Conservation (phyloP, 2,113 vertebrate genomes). For the Coptodon bakossiorum region DNA sequence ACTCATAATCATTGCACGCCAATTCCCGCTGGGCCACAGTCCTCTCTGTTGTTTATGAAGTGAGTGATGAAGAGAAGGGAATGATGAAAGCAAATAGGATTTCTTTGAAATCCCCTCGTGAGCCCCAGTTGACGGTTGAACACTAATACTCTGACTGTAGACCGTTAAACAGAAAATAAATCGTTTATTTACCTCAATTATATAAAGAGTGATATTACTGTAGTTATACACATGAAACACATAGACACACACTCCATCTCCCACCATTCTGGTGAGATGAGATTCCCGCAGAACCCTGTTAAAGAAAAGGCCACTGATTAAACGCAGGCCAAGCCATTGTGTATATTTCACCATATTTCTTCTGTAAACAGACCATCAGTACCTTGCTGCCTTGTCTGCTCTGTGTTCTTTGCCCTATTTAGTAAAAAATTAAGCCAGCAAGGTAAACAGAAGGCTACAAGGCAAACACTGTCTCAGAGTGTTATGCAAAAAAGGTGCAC, state of each 20-base stretch:
- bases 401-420: slow-evolving; percentile 11
- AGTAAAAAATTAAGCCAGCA: slow-evolving; percentile 8
- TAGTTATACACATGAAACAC: background rate
- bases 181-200: background rate
- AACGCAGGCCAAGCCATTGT: background rate
- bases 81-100: background rate
- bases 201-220: background rate
- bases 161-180: background rate
- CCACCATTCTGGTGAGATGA: background rate
- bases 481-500: background rate
- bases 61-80: background rate
- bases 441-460: background rate
- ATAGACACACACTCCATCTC: background rate
- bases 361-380: background rate
- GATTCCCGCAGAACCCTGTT: background rate
- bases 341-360: background rate
- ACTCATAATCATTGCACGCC: background rate
- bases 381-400: background rate
- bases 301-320: background rate
- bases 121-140: background rate
- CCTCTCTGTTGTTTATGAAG: background rate
- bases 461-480: background rate
- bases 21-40: background rate
- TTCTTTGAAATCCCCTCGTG: background rate
- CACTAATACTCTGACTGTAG: background rate